A percentile compares a stretch with the other conserved stretches of the same genome.
Evolutionary conservation across 1,140 invertebrate genomes (phyloP).

Genomic region (Hyposmocoma kahamanoa): DNA sequence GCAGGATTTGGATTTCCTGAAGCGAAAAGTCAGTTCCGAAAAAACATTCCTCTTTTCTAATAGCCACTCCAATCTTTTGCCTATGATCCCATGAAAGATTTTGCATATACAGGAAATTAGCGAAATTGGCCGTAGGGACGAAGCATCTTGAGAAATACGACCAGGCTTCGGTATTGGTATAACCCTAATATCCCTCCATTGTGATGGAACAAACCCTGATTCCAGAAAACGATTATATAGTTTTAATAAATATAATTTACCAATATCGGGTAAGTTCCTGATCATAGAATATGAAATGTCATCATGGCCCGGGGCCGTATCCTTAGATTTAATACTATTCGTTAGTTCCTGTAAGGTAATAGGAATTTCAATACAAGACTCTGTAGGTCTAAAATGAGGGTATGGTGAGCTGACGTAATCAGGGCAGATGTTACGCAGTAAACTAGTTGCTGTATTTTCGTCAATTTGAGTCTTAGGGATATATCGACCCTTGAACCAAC

Average conservation of each 20-base stretch:
- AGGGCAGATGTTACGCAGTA: background rate
- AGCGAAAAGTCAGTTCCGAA: background rate
- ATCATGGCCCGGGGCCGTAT: background rate
- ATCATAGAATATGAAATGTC: constrained; percentile 3
- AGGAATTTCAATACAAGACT: background rate
- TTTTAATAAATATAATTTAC: background rate
- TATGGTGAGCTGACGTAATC: background rate
- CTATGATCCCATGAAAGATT: background rate
- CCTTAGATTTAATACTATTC: background rate
- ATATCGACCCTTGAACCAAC: background rate
- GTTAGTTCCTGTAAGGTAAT: background rate
- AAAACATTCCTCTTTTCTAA: background rate
- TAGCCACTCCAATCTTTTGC: background rate
- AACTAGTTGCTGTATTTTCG: background rate
- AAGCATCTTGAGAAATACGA: too few species aligned
- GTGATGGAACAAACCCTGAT: background rate
- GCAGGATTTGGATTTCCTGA: too few species aligned
- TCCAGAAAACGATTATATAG: background rate
- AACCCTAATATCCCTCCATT: background rate
- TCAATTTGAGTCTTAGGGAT: background rate
- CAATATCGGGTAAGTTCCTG: background rate
- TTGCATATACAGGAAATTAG: background rate
- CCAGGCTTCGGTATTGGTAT: background rate
- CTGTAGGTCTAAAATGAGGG: background rate
- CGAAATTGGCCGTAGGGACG: background rate